Evolutionary conservation across 2,113 vertebrate genomes (phyloP).

Genomic region (Ptilorrhoa leucosticta): DNA sequence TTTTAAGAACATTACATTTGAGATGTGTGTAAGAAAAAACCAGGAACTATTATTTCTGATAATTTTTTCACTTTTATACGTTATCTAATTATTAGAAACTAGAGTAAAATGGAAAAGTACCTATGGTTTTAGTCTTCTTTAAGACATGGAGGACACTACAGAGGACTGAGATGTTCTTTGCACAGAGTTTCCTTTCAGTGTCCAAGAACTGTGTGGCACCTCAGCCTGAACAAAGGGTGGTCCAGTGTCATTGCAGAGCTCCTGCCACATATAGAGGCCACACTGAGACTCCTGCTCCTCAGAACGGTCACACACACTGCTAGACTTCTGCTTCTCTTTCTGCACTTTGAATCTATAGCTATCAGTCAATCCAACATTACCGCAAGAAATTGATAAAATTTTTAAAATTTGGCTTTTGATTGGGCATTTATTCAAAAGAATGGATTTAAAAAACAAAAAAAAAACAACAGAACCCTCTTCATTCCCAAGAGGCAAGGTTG

Average conservation of each 20-base stretch:
- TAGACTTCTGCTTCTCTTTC: not conserved
- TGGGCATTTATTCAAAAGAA: not conserved
- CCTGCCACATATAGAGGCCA: not conserved
- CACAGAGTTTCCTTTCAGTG: not conserved
- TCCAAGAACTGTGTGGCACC: not conserved
- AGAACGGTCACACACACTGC: rapidly evolving
- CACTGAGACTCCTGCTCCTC: not conserved
- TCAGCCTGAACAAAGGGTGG: not conserved
- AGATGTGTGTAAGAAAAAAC: not conserved
- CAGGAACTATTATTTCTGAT: not conserved
- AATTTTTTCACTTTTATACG: not conserved
- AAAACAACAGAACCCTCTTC: rapidly evolving
- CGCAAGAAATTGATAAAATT: not conserved
- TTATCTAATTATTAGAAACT: not conserved
- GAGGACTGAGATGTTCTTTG: not conserved
- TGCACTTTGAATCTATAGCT: not conserved
- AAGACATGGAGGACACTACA: not conserved
- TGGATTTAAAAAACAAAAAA: not conserved
- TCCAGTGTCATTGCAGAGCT: not conserved
- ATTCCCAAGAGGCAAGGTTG: not conserved
- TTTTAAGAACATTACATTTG: not conserved
- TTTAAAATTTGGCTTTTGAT: not conserved
- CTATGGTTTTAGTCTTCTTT: not conserved
- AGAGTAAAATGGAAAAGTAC: not conserved
- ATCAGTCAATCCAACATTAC: not conserved